Percentiles rank a stretch among this genome's conserved stretches.
These are phyloP conservation scores for Calyptomena viridis DNA, from an alignment of 2,113 vertebrate species.

Conservation along the genomic window DNA sequence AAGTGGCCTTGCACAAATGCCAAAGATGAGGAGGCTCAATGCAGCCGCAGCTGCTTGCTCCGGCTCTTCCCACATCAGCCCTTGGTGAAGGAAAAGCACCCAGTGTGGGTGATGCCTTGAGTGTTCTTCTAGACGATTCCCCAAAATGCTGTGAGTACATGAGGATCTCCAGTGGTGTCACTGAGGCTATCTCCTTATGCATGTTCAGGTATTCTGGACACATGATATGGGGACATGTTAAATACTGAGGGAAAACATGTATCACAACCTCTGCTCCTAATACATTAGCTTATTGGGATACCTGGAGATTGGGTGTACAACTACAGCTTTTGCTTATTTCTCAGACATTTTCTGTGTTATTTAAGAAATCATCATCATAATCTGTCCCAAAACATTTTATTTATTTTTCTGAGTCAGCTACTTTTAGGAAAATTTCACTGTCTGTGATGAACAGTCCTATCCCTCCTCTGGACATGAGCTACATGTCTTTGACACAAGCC, in stretches of 20 bases:
- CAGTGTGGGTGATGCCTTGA: not conserved
- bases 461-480: not conserved
- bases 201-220: not conserved
- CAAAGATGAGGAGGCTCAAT: not conserved
- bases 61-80: not conserved
- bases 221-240: not conserved
- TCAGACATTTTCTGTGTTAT: not conserved
- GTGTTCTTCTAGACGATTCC: not conserved
- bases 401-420: not conserved
- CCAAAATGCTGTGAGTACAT: not conserved
- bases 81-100: not conserved
- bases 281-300: not conserved
- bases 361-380: not conserved
- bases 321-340: not conserved
- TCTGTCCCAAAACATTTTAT: not conserved
- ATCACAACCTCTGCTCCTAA: not conserved
- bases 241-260: not conserved
- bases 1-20: not conserved
- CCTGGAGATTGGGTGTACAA: not conserved
- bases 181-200: not conserved
- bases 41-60: accelerated
- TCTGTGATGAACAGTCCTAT: not conserved
- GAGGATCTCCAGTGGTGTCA: not conserved
- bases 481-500: not conserved
- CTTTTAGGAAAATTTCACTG: not conserved